These are phyloP conservation scores for Alentia gelatinosa DNA, from an alignment of 2,888 invertebrate species.

Conservation along the genomic window DNA sequence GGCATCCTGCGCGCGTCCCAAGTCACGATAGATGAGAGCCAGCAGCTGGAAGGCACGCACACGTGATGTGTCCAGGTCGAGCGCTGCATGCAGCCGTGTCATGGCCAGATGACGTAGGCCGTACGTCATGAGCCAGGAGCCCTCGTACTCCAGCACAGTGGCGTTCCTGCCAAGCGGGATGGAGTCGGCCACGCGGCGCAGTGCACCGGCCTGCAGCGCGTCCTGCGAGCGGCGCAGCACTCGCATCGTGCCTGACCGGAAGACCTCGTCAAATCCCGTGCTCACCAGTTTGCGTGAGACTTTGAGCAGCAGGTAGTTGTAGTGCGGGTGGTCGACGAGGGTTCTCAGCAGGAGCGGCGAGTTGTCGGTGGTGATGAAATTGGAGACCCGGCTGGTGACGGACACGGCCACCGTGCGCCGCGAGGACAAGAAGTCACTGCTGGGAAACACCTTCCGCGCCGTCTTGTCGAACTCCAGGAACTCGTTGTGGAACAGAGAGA, in stretches of 20 bases:
- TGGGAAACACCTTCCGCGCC: constrained; percentile 1
- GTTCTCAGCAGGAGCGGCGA: constrained; percentile 67
- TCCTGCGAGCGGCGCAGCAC: constrained; percentile 66
- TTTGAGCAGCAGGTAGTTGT: constrained; percentile 71
- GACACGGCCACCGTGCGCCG: constrained; percentile 53
- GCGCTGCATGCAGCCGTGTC: constrained; percentile 64
- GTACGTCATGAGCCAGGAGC: constrained; percentile 68
- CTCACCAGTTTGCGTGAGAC: constrained; percentile 63
- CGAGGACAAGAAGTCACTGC: neutral
- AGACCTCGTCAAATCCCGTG: constrained; percentile 68
- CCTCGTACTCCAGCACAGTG: constrained; percentile 72
- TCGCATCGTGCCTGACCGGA: constrained; percentile 66
- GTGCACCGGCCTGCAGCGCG: constrained; percentile 58
- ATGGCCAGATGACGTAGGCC: constrained; percentile 66
- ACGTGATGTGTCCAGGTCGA: constrained; percentile 61
- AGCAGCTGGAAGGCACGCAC: constrained; percentile 67
- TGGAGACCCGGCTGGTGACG: constrained; percentile 64
- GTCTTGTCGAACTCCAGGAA: constrained; percentile 55
- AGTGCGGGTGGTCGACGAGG: constrained; percentile 66
- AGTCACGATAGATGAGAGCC: constrained; percentile 28
- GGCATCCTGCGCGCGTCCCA: constrained; percentile 16
- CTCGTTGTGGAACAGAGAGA: constrained; percentile 55
- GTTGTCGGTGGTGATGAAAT: constrained; percentile 70
- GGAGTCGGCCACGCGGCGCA: constrained; percentile 58
- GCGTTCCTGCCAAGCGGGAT: constrained; percentile 68